A percentile compares a stretch with the other conserved stretches of the same genome.
Evolutionary conservation across 2,888 invertebrate species (phyloP).

Genomic region (Nomada ferruginata): DNA sequence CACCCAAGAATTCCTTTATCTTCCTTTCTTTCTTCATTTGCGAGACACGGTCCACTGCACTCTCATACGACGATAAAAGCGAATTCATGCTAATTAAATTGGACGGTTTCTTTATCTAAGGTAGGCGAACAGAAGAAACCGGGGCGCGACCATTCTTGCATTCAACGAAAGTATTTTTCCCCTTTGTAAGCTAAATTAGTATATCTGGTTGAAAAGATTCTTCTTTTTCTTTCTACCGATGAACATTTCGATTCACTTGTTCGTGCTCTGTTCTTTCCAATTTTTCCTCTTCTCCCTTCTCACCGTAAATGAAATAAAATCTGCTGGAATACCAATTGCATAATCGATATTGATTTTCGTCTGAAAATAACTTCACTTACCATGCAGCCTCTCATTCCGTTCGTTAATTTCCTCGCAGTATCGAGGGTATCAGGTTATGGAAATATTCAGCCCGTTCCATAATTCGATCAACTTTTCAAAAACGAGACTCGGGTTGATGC

Average conservation of each 20-base stretch:
- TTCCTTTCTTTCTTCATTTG: constrained; percentile 54
- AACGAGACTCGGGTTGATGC: neutral
- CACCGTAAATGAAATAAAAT: neutral
- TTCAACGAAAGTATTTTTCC: constrained; percentile 31
- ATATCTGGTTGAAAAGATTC: neutral
- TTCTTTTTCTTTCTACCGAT: neutral
- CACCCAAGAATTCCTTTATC: constrained; percentile 44
- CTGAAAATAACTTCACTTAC: constrained; percentile 1
- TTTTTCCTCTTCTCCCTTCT: too few species aligned
- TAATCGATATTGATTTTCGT: constrained; percentile 11
- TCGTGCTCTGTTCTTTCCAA: neutral
- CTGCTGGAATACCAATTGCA: neutral
- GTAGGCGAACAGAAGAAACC: constrained; percentile 31
- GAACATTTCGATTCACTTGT: neutral
- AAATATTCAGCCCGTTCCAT: neutral
- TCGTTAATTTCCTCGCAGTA: neutral
- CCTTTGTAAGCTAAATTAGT: constrained; percentile 35
- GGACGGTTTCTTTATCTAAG: constrained; percentile 47
- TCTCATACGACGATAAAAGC: constrained; percentile 51
- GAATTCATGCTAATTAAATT: constrained; percentile 67
- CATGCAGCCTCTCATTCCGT: neutral
- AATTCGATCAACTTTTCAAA: constrained; percentile 12
- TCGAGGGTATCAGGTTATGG: neutral
- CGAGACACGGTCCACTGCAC: constrained; percentile 45
- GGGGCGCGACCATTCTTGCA: constrained; percentile 21